Percentiles rank a stretch among this genome's conserved stretches.
phyloP scores from a whole-genome alignment of 2,797 vertebrate species.

The Thunnus albacares region DNA sequence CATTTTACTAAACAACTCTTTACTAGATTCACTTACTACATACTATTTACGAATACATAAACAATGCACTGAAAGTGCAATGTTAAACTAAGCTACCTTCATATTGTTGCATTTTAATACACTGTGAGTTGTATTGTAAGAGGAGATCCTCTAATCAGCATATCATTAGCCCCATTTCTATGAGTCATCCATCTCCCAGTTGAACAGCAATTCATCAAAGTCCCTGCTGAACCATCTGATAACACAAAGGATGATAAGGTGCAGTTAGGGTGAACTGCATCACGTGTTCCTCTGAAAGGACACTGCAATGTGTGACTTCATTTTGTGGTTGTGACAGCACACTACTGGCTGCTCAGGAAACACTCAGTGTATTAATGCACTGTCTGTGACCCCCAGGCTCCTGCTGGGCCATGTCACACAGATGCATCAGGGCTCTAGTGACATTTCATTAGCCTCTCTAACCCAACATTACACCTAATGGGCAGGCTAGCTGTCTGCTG shows the following conservation, averaged over 20 bases:
- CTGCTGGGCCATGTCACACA: not conserved
- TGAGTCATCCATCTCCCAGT: conserved; percentile 24
- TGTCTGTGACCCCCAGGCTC: not conserved
- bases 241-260: not conserved
- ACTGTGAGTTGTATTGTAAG: not conserved
- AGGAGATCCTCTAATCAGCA: conserved; percentile 1
- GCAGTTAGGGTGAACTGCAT: not conserved
- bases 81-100: not conserved
- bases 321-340: not conserved
- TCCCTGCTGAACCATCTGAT: conserved; percentile 7
- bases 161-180: conserved; percentile 8
- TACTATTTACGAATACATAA: too few species aligned
- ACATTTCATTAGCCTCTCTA: conserved; percentile 6
- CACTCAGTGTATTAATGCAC: not conserved
- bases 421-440: conserved; percentile 1
- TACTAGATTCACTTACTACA: too few species aligned
- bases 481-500: conserved; percentile 14
- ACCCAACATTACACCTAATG: conserved; percentile 17
- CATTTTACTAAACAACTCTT: too few species aligned
- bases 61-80: too few species aligned
- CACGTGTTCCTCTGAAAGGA: not conserved
- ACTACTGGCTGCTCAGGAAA: not conserved
- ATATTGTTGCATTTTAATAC: not conserved
- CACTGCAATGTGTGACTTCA: not conserved
- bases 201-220: conserved; percentile 31